Conservation (phyloP, 92 coral and sea anemone species). For the Epizoanthus rinbou region DNA sequence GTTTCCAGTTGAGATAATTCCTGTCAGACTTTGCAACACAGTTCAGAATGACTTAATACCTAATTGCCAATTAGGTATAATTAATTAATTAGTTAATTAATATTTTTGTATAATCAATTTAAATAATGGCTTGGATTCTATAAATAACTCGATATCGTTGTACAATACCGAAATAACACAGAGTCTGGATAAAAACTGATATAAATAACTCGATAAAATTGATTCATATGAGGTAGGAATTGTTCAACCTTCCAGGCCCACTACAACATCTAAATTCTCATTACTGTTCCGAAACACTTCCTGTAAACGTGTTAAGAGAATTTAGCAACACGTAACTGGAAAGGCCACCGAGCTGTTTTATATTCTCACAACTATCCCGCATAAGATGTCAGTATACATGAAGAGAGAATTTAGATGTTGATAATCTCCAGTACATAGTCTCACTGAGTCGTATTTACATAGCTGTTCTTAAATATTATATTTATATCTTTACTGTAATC, state of each 20-base stretch:
- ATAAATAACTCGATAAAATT: constrained; percentile 12
- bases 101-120: constrained; percentile 5
- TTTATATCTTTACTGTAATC: neutral
- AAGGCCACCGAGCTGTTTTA: too few species aligned
- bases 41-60: too few species aligned
- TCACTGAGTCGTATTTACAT: neutral
- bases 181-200: constrained; percentile 10
- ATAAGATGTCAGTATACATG: neutral
- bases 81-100: neutral
- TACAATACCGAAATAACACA: neutral
- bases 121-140: constrained; percentile 8
- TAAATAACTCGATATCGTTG: constrained; percentile 3
- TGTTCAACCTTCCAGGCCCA: neutral
- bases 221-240: neutral
- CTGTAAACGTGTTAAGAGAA: too few species aligned
- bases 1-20: too few species aligned
- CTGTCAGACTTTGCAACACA: too few species aligned
- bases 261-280: neutral
- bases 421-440: neutral
- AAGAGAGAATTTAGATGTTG: neutral
- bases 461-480: neutral
- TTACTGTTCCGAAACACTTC: neutral
- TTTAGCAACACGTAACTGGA: too few species aligned
- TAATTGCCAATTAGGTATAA: constrained; percentile 5
- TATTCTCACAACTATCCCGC: too few species aligned